phyloP scores from a whole-genome alignment of 2,797 vertebrate species.

The Leptoclinus maculatus region DNA sequence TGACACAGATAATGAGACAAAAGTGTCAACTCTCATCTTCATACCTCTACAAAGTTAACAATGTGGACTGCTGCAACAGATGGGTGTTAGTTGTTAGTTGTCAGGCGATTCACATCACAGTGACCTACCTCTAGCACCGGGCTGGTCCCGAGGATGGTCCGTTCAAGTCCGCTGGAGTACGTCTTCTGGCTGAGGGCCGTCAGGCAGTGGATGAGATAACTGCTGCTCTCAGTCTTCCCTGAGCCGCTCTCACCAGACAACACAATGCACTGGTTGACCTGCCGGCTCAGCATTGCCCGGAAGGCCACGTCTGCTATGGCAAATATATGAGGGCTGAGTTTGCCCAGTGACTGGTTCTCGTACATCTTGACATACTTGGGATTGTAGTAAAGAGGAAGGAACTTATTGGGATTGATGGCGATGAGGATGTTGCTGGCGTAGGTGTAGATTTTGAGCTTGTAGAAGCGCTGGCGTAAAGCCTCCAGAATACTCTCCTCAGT shows the following conservation, averaged over 20 bases:
- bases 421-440: constrained; percentile 92
- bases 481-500: constrained; percentile 86
- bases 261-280: constrained; percentile 91
- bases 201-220: constrained; percentile 96
- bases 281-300: constrained; percentile 90
- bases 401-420: constrained; percentile 95
- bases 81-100: background rate
- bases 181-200: constrained; percentile 95
- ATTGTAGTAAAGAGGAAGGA: constrained; percentile 96
- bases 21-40: background rate
- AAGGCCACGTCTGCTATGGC: constrained; percentile 92
- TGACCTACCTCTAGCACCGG: constrained; percentile 93
- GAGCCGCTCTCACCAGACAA: constrained; percentile 96
- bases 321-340: constrained; percentile 95
- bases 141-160: constrained; percentile 94
- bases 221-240: constrained; percentile 96
- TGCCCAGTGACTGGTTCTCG: constrained; percentile 92
- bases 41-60: background rate
- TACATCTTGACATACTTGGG: constrained; percentile 97
- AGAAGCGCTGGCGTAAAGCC: constrained; percentile 88
- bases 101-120: background rate
- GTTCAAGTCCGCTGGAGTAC: constrained; percentile 89
- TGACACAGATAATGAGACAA: background rate
- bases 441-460: constrained; percentile 92
- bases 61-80: background rate